Conservation (phyloP, 2,888 invertebrate species). For the Dendrolimus houi region DNA sequence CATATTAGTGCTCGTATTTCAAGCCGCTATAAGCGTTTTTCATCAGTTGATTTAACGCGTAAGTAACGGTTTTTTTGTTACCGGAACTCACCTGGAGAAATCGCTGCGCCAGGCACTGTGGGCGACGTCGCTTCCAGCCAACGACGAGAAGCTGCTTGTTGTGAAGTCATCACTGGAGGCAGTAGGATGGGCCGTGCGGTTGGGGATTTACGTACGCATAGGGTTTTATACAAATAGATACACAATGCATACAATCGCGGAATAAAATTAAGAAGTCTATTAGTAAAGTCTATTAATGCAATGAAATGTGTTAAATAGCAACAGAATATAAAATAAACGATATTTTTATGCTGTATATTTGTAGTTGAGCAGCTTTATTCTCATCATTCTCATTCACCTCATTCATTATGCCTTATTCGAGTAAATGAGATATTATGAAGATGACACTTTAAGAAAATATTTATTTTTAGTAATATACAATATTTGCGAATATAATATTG, state of each 20-base stretch:
- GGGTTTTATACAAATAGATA: slow-evolving; percentile 56
- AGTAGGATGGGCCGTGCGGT: slow-evolving; percentile 52
- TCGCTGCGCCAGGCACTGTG: slow-evolving; percentile 67
- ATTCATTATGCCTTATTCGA: too few relatives aligned
- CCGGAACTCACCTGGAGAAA: slow-evolving; percentile 54
- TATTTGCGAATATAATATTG: too few relatives aligned
- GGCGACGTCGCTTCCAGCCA: slow-evolving; percentile 50
- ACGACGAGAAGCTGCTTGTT: slow-evolving; percentile 60
- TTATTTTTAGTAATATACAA: too few relatives aligned
- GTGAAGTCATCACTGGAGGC: slow-evolving; percentile 65
- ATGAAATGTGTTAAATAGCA: too few relatives aligned
- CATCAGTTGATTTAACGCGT: neutral
- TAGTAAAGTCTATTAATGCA: slow-evolving; percentile 3
- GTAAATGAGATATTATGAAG: too few relatives aligned
- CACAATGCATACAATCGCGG: slow-evolving; percentile 58
- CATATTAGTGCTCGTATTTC: too few relatives aligned
- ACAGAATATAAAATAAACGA: too few relatives aligned
- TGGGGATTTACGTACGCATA: slow-evolving; percentile 53
- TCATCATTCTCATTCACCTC: too few relatives aligned
- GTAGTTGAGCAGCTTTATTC: too few relatives aligned
- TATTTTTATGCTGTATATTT: too few relatives aligned
- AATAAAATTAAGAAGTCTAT: slow-evolving; percentile 18
- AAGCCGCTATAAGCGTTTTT: too few relatives aligned
- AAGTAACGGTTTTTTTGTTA: neutral
- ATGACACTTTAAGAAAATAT: too few relatives aligned